Evolutionary conservation across 2,797 vertebrate genomes (phyloP).

Genomic region (Liasis olivaceus): DNA sequence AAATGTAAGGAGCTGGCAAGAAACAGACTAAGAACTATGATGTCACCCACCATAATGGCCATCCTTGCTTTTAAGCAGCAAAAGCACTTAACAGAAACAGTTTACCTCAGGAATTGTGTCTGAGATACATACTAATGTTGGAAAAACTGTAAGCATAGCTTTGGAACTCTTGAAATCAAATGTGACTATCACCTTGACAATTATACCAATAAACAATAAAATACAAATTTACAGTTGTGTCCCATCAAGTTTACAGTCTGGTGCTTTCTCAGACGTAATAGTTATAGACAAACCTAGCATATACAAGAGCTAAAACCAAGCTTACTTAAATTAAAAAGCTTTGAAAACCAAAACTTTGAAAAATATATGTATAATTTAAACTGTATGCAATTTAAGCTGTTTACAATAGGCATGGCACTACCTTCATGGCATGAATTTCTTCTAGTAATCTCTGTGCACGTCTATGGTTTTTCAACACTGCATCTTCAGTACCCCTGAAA

Average conservation of each 20-base stretch:
- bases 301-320: constrained; percentile 23
- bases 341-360: not conserved
- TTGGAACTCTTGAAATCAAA: constrained; percentile 57
- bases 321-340: not conserved
- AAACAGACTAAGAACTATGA: constrained; percentile 37
- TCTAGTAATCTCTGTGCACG: constrained; percentile 85
- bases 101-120: constrained; percentile 41
- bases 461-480: constrained; percentile 85
- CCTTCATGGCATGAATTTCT: constrained; percentile 91
- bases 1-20: constrained; percentile 59
- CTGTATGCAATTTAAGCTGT: constrained; percentile 11
- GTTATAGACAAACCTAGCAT: constrained; percentile 30
- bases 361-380: not conserved
- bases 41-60: constrained; percentile 45
- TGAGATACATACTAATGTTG: not conserved
- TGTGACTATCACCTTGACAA: constrained; percentile 51
- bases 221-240: constrained; percentile 43
- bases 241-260: not conserved
- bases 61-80: constrained; percentile 27
- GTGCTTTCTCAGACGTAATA: constrained; percentile 39
- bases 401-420: constrained; percentile 47
- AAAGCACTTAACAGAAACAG: constrained; percentile 35
- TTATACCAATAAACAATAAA: constrained; percentile 48
- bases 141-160: constrained; percentile 56
- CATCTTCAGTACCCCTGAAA: constrained; percentile 81